Evolutionary conservation across 1,140 invertebrate species (phyloP).

Genomic region (Drosophila tropicalis): DNA sequence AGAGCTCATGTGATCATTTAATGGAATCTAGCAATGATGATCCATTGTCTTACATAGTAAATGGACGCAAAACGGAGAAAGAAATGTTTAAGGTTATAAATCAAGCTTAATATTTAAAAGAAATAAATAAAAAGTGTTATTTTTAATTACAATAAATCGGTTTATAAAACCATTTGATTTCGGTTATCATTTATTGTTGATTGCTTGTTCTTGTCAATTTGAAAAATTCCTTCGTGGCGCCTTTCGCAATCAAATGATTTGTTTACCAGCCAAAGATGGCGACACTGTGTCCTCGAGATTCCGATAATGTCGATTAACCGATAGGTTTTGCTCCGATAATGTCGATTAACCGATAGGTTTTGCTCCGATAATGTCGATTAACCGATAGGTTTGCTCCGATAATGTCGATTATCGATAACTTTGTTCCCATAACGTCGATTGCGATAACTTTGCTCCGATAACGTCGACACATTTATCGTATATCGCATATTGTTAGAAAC

Average conservation of each 20-base stretch:
- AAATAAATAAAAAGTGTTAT: too few species aligned
- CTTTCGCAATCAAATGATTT: too few species aligned
- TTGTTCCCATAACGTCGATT: too few species aligned
- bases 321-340: too few species aligned
- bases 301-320: too few species aligned
- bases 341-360: too few species aligned
- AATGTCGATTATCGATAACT: too few species aligned
- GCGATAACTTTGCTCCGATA: too few species aligned
- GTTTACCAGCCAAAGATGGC: neutral
- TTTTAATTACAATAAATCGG: neutral
- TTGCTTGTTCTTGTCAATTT: neutral
- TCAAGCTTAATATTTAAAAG: constrained; percentile 20
- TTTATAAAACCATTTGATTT: neutral
- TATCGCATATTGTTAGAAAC: constrained; percentile 4
- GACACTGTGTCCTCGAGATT: neutral
- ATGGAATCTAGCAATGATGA: constrained; percentile 78
- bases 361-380: too few species aligned
- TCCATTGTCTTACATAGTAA: constrained; percentile 75
- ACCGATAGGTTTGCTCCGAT: too few species aligned
- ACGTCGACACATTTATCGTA: too few species aligned
- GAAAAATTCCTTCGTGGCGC: too few species aligned
- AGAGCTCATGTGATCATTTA: constrained; percentile 83
- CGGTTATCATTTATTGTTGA: neutral
- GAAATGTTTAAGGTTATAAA: constrained; percentile 63
- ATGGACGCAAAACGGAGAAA: constrained; percentile 48